Percentiles rank a stretch among this genome's conserved stretches.
These are phyloP conservation scores for Microctonus hyperodae DNA, from an alignment of 2,888 invertebrate genomes.

Conservation along the genomic window DNA sequence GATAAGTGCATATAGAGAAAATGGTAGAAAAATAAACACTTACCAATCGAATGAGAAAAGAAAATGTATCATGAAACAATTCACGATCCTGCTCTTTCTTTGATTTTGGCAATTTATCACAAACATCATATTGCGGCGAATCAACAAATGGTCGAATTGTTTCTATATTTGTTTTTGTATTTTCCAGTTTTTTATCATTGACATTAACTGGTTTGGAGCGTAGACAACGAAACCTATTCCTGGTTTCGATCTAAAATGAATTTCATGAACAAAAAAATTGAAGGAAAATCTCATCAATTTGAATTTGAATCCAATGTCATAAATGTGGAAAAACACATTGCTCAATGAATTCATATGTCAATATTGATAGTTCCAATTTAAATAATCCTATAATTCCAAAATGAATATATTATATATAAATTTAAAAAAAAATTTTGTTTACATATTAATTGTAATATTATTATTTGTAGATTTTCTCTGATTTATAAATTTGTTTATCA, in stretches of 20 bases:
- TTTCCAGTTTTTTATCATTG: slow-evolving; percentile 45
- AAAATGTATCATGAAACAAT: slow-evolving; percentile 55
- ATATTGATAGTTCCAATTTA: no score
- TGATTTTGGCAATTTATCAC: slow-evolving; percentile 28
- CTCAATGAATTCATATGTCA: no score
- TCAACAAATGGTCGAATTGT: slow-evolving; percentile 7
- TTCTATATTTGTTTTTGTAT: slow-evolving; percentile 14
- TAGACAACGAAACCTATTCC: slow-evolving; percentile 58
- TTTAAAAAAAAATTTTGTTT: neutral
- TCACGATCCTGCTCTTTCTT: slow-evolving; percentile 50
- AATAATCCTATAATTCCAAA: no score
- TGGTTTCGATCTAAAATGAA: slow-evolving; percentile 54
- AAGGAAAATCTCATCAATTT: neutral
- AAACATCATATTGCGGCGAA: neutral
- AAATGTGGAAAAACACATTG: no score
- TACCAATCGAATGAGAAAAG: slow-evolving; percentile 54
- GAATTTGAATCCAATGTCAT: neutral
- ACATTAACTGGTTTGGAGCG: slow-evolving; percentile 56
- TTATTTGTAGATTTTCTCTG: no score
- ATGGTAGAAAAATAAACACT: slow-evolving; percentile 21
- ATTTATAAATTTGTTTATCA: no score
- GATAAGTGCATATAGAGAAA: neutral
- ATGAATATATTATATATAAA: no score
- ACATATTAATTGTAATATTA: neutral
- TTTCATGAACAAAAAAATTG: slow-evolving; percentile 32